Percentiles rank a stretch among this genome's conserved stretches.
phyloP scores from a whole-genome alignment of 2,888 invertebrate genomes.

The Troides aeacus region DNA sequence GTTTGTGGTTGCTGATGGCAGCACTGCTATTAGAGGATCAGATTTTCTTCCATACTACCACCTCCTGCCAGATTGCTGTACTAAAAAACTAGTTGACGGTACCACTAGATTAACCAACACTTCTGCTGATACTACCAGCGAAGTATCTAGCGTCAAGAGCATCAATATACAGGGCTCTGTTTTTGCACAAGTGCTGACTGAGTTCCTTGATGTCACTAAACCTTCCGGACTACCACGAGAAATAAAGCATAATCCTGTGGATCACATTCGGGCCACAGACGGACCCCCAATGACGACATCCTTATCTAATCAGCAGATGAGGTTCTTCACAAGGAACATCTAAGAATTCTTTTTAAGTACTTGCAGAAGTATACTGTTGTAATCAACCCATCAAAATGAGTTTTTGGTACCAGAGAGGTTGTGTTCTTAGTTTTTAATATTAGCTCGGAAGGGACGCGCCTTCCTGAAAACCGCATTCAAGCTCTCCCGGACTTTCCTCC shows the following conservation, averaged over 20 bases:
- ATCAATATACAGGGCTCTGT: too few relatives aligned
- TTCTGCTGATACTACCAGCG: too few relatives aligned
- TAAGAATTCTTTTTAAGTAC: not conserved
- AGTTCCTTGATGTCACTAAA: not conserved
- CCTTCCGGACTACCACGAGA: not conserved
- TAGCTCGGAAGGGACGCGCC: constrained; percentile 2
- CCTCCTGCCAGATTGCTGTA: not conserved
- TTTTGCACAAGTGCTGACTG: not conserved
- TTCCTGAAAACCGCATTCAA: not conserved
- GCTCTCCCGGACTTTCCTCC: constrained; percentile 21
- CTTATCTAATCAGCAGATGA: not conserved
- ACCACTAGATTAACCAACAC: too few relatives aligned
- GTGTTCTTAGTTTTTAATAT: constrained; percentile 11
- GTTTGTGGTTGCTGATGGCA: not conserved
- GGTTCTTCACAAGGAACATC: not conserved
- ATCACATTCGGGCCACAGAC: too few relatives aligned
- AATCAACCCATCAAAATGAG: constrained; percentile 11
- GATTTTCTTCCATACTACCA: not conserved
- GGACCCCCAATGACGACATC: not conserved
- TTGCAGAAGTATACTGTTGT: constrained; percentile 6
- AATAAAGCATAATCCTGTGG: not conserved
- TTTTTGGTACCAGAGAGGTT: constrained; percentile 4
- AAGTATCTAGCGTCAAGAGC: too few relatives aligned
- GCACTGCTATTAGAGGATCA: not conserved
- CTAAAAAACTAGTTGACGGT: not conserved